These are phyloP conservation scores for Drosophila fuyamai DNA, from an alignment of 1,140 invertebrate species.

Conservation along the genomic window DNA sequence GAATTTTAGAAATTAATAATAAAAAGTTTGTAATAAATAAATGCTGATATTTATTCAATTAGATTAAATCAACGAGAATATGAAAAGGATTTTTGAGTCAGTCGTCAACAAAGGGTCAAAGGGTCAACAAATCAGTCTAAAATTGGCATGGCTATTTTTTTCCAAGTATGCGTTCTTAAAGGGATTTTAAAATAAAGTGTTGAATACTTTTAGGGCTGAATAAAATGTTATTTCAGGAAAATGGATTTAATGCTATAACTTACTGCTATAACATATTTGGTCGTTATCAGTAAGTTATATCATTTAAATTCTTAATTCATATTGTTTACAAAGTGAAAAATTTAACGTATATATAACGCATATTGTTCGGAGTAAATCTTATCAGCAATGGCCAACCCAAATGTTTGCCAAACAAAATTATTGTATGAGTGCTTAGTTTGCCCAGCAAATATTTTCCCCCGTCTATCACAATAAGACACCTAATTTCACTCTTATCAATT, in stretches of 20 bases:
- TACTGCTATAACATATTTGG: too few relatives aligned
- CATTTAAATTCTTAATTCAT: too few relatives aligned
- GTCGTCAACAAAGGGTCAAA: too few relatives aligned
- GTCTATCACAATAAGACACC: conserved; percentile 7
- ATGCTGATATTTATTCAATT: not conserved
- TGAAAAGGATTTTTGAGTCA: too few relatives aligned
- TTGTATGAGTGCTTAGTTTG: conserved; percentile 21
- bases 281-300: too few relatives aligned
- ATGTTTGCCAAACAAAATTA: conserved; percentile 45
- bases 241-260: too few relatives aligned
- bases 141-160: not conserved
- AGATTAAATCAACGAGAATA: too few relatives aligned
- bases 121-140: too few relatives aligned
- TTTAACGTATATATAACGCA: not conserved
- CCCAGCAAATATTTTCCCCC: conserved; percentile 12
- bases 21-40: conserved; percentile 26
- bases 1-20: conserved; percentile 36
- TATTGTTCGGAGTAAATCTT: not conserved
- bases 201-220: conserved; percentile 14
- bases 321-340: not conserved
- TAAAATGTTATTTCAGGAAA: too few relatives aligned
- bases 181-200: not conserved
- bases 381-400: conserved; percentile 9
- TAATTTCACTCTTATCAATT: conserved; percentile 22
- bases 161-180: not conserved